A percentile compares a stretch with the other conserved stretches of the same genome.
Evolutionary conservation across 2,888 invertebrate species (phyloP).

Genomic region (Acleris laterana): DNA sequence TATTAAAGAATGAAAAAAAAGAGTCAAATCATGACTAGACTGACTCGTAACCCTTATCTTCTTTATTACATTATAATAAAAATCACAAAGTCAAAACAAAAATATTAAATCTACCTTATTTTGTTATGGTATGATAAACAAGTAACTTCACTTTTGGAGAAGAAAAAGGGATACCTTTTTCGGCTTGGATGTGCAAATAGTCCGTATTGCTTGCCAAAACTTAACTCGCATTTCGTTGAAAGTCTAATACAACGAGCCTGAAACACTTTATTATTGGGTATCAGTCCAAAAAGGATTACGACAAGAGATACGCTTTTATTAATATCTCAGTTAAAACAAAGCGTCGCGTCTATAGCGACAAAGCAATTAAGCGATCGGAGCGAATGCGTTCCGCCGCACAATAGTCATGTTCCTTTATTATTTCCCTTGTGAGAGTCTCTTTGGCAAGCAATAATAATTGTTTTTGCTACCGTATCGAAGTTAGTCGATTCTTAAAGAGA

Average conservation of each 20-base stretch:
- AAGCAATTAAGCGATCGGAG: slow-evolving; percentile 37
- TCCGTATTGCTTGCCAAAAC: too few relatives aligned
- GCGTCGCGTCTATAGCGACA: slow-evolving; percentile 30
- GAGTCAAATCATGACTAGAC: too few relatives aligned
- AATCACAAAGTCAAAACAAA: too few relatives aligned
- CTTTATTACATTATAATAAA: too few relatives aligned
- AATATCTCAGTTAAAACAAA: slow-evolving; percentile 26
- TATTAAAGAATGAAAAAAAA: too few relatives aligned
- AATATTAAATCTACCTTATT: too few relatives aligned
- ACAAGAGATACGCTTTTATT: slow-evolving; percentile 15
- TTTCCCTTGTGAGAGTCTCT: slow-evolving; percentile 40
- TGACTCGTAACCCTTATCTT: too few relatives aligned
- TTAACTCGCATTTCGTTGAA: neutral
- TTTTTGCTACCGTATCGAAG: neutral
- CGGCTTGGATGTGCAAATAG: too few relatives aligned
- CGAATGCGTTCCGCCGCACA: slow-evolving; percentile 31
- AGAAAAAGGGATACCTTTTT: too few relatives aligned
- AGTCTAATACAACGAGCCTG: neutral
- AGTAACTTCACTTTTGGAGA: too few relatives aligned
- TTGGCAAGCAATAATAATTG: slow-evolving; percentile 43
- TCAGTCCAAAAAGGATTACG: neutral
- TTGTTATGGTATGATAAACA: too few relatives aligned
- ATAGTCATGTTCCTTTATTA: slow-evolving; percentile 40
- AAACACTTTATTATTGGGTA: too few relatives aligned
- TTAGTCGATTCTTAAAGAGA: slow-evolving; percentile 11